Percentiles rank a stretch among this genome's conserved stretches.
Evolutionary conservation across 2,797 vertebrate genomes (phyloP).

Genomic region (Kryptopterus vitreolus): DNA sequence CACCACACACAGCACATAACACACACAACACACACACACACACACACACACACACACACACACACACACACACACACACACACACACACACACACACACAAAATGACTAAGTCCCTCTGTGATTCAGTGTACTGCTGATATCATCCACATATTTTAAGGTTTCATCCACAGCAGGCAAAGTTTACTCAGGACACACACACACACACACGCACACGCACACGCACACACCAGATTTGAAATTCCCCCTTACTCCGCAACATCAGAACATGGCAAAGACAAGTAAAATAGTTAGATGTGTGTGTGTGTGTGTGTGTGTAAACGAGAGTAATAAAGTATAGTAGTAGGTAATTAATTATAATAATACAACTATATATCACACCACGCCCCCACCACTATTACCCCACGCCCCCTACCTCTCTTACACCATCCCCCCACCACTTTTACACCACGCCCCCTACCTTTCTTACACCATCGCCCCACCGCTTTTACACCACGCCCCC

Average conservation of each 20-base stretch:
- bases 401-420: too few species aligned
- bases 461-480: too few species aligned
- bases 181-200: conserved; percentile 18
- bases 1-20: neutral
- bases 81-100: neutral
- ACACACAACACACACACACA: neutral
- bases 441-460: too few species aligned
- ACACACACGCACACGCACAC: conserved; percentile 14
- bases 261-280: neutral
- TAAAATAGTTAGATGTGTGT: too few species aligned
- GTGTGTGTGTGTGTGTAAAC: too few species aligned
- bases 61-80: neutral
- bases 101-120: conserved; percentile 4
- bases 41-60: neutral
- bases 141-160: conserved; percentile 27
- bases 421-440: too few species aligned
- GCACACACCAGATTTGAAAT: conserved; percentile 10
- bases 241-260: neutral
- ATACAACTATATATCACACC: too few species aligned
- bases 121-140: conserved; percentile 6
- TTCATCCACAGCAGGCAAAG: conserved; percentile 13
- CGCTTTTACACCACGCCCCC: too few species aligned
- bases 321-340: neutral
- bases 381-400: too few species aligned
- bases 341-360: neutral